Conservation (phyloP, 1,140 invertebrate species). For the Drosophila equinoxialis region DNA sequence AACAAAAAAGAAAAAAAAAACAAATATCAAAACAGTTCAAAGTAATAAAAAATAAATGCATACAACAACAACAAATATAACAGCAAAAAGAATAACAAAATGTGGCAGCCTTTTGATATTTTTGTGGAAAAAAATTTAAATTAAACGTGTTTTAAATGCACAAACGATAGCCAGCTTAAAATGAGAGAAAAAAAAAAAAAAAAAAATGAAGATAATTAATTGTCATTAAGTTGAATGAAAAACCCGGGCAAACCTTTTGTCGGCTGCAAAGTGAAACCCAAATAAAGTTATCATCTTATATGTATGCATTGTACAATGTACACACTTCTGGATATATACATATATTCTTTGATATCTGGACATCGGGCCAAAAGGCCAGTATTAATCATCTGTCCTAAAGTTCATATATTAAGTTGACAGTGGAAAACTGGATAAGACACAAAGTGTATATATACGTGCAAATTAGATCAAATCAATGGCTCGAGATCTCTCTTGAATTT, state of each 20-base stretch:
- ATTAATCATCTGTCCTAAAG: neutral
- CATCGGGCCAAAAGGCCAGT: neutral
- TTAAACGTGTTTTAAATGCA: constrained; percentile 78
- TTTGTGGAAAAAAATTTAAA: constrained; percentile 60
- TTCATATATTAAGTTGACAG: neutral
- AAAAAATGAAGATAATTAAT: constrained; percentile 59
- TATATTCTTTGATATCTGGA: neutral
- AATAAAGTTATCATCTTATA: constrained; percentile 33
- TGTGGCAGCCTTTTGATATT: constrained; percentile 63
- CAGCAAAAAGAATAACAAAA: constrained; percentile 60
- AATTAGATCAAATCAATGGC: constrained; percentile 1
- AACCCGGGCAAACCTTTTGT: constrained; percentile 29
- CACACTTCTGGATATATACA: no score
- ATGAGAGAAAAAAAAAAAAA: neutral
- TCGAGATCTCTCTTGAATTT: neutral
- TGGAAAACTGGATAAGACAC: neutral
- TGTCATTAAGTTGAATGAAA: constrained; percentile 39
- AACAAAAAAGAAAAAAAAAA: constrained; percentile 20
- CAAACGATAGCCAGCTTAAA: constrained; percentile 39
- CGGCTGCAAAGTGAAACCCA: constrained; percentile 41
- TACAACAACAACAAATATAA: constrained; percentile 22
- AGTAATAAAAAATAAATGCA: constrained; percentile 61
- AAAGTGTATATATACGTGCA: neutral
- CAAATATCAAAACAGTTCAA: constrained; percentile 68
- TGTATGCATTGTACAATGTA: constrained; percentile 24